Evolutionary conservation across 2,888 invertebrate genomes (phyloP).

Genomic region (Phrixothrix hirtus): DNA sequence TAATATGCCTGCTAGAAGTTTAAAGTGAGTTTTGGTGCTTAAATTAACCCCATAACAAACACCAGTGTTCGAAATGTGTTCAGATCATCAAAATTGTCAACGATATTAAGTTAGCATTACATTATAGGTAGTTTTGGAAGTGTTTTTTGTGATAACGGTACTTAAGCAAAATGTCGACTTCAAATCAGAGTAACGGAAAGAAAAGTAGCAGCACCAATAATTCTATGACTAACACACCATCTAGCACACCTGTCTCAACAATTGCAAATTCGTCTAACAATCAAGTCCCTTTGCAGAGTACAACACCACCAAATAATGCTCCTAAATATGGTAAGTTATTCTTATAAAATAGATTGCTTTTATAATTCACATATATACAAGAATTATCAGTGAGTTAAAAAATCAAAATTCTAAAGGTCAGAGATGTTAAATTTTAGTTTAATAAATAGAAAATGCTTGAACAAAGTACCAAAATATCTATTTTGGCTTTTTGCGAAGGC

Average conservation of each 20-base stretch:
- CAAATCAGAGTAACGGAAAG: conserved; percentile 47
- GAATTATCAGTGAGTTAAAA: too few species aligned
- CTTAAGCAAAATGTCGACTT: conserved; percentile 41
- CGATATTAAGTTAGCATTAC: conserved; percentile 23
- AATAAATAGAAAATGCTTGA: too few species aligned
- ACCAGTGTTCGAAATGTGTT: conserved; percentile 28
- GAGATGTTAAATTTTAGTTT: too few species aligned
- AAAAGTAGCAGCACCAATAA: conserved; percentile 47
- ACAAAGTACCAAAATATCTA: too few species aligned
- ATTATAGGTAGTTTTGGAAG: conserved; percentile 39
- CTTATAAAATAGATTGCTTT: conserved; percentile 2
- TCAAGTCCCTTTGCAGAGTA: conserved; percentile 45
- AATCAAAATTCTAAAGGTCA: too few species aligned
- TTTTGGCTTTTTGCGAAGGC: too few species aligned
- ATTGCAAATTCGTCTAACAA: conserved; percentile 45
- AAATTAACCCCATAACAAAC: conserved; percentile 7
- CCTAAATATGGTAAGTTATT: conserved; percentile 58
- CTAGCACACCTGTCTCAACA: conserved; percentile 51
- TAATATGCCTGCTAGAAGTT: conserved; percentile 12
- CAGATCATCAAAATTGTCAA: conserved; percentile 21
- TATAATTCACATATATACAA: too few species aligned
- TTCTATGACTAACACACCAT: conserved; percentile 52
- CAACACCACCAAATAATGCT: conserved; percentile 55
- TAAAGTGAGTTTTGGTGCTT: conserved; percentile 26
- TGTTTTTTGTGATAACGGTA: conserved; percentile 35